Evolutionary conservation across 2,888 invertebrate species (phyloP).

Genomic region (Neoaliturus tenellus): DNA sequence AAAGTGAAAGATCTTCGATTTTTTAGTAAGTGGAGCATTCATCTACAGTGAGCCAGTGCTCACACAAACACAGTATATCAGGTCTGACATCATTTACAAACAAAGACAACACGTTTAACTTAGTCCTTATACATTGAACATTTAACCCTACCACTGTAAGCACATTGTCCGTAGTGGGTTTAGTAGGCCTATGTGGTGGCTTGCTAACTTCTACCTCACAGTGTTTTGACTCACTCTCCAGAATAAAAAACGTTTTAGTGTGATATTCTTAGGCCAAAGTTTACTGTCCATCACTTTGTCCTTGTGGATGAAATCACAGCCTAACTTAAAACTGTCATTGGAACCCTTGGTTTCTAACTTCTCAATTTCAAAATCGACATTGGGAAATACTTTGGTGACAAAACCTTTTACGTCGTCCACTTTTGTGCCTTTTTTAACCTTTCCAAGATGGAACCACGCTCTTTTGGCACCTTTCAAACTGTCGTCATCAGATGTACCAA

Average conservation of each 20-base stretch:
- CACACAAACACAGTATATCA: background rate
- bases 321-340: background rate
- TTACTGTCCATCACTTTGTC: background rate
- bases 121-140: background rate
- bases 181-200: background rate
- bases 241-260: conserved; percentile 17
- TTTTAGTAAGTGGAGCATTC: background rate
- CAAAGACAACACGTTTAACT: background rate
- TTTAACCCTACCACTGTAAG: background rate
- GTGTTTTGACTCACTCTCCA: background rate
- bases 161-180: background rate
- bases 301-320: background rate
- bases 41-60: background rate
- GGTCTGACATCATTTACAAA: background rate
- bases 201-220: background rate
- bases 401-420: background rate
- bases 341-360: background rate
- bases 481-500: too few relatives aligned
- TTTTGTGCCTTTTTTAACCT: background rate
- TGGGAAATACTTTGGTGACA: background rate
- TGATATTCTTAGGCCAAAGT: background rate
- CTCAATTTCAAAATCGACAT: conserved; percentile 2
- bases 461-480: background rate
- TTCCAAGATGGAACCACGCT: conserved; percentile 19
- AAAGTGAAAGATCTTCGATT: background rate